These are phyloP conservation scores for Diploptera punctata DNA, from an alignment of 2,888 invertebrate species.

Conservation along the genomic window DNA sequence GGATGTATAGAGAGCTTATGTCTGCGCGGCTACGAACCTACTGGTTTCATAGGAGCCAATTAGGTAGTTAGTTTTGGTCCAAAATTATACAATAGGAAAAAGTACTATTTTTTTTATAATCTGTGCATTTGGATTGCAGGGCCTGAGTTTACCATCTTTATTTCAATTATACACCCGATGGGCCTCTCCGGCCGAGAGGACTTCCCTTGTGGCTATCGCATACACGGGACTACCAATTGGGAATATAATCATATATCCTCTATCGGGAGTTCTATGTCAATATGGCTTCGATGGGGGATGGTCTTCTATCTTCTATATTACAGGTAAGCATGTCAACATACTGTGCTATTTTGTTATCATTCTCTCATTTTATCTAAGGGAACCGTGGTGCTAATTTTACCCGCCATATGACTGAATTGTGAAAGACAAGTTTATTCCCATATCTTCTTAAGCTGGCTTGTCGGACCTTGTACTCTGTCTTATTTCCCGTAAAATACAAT, in stretches of 20 bases:
- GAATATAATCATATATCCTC: conserved; percentile 59
- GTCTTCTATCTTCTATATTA: conserved; percentile 65
- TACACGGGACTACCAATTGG: conserved; percentile 58
- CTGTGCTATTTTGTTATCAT: conserved; percentile 44
- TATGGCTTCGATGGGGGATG: conserved; percentile 64
- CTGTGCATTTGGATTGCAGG: conserved; percentile 48
- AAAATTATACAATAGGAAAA: background rate
- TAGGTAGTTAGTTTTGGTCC: too few species aligned
- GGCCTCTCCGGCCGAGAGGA: conserved; percentile 56
- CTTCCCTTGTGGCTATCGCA: conserved; percentile 54
- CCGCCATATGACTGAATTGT: too few species aligned
- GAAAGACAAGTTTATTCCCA: too few species aligned
- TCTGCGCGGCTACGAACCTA: too few species aligned
- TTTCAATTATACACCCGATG: conserved; percentile 54
- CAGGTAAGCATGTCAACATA: too few species aligned
- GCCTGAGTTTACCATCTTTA: conserved; percentile 52
- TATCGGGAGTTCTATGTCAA: conserved; percentile 63
- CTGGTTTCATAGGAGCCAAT: too few species aligned
- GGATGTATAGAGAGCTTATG: too few species aligned
- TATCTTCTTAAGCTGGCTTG: too few species aligned
- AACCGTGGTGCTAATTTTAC: too few species aligned
- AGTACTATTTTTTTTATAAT: background rate
- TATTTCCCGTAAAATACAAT: too few species aligned
- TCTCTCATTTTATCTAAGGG: too few species aligned
- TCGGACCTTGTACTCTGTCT: too few species aligned